Evolutionary conservation across 2,797 vertebrate genomes (phyloP).

Genomic region (Enteromius radiatus): DNA sequence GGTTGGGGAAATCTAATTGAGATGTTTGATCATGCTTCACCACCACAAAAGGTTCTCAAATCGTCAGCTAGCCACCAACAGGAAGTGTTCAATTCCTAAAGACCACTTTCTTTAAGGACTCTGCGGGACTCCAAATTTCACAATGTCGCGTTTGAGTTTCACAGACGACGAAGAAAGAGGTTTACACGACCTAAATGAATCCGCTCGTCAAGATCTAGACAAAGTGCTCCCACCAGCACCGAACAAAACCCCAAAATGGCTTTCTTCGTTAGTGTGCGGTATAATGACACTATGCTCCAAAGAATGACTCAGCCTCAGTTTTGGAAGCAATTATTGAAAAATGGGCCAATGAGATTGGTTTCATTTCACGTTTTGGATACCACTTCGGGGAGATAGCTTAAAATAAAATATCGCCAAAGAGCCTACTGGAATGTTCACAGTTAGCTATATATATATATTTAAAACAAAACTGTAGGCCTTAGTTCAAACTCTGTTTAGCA

Average conservation of each 20-base stretch:
- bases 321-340: conserved; percentile 46
- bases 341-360: conserved; percentile 47
- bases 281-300: conserved; percentile 42
- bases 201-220: conserved; percentile 29
- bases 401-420: conserved; percentile 33
- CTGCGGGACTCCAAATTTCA: neutral
- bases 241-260: conserved; percentile 33
- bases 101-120: neutral
- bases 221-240: conserved; percentile 31
- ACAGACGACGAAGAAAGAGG: conserved; percentile 6
- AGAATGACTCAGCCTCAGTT: conserved; percentile 47
- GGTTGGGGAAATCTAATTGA: conserved; percentile 14
- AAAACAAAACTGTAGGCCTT: neutral
- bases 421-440: neutral
- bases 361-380: conserved; percentile 35
- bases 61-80: conserved; percentile 4
- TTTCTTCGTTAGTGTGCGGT: conserved; percentile 29
- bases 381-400: conserved; percentile 26
- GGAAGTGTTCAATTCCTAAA: neutral
- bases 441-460: neutral
- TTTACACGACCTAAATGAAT: conserved; percentile 17
- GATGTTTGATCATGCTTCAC: conserved; percentile 1
- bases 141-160: neutral
- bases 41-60: neutral
- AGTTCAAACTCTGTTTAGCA: neutral